A percentile compares a stretch with the other conserved stretches of the same genome.
Conservation (phyloP, 2,113 vertebrate genomes). For the zebrafish (Danio rerio) region GRCz12tu NC_133192.1:38523501-38524000, state of each 20-base stretch:
- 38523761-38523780: conserved; percentile 25
- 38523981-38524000: background rate
- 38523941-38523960: conserved; percentile 76
- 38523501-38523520: conserved; percentile 20
- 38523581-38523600: conserved; percentile 57
- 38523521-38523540: conserved; percentile 67
- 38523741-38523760: conserved; percentile 30
- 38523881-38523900: background rate
- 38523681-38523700: conserved; percentile 16
- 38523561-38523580: conserved; percentile 32
- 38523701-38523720: conserved; percentile 28
- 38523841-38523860: conserved; percentile 61
- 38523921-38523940: conserved; percentile 60
- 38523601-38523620: conserved; percentile 65
- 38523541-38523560: conserved; percentile 70
- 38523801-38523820: conserved; percentile 78
- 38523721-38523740: conserved; percentile 49
- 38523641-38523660: conserved; percentile 1
- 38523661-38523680: background rate
- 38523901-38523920: conserved; percentile 25
- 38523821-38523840: conserved; percentile 73
- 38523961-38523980: background rate
- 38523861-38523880: too few species aligned
- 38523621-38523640: background rate
- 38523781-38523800: conserved; percentile 50